Conservation (phyloP, 2,113 vertebrate genomes). For the Plectropomus leopardus region DNA sequence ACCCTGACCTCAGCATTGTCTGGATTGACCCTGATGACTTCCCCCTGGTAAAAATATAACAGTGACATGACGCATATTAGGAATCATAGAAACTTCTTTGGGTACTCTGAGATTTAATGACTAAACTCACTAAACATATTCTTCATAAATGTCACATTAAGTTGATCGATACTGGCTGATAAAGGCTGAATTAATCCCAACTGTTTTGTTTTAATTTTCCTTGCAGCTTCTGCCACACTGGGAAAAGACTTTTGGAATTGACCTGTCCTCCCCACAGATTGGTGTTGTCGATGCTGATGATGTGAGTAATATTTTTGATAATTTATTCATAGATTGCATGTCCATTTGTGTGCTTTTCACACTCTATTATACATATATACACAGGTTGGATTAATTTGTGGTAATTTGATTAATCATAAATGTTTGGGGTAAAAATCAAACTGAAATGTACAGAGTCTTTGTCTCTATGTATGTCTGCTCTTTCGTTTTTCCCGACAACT, state of each 20-base stretch:
- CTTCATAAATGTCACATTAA: neutral
- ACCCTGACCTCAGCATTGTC: conserved; percentile 92
- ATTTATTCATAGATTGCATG: neutral
- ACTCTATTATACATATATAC: neutral
- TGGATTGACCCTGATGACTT: conserved; percentile 98
- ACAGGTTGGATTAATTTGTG: neutral
- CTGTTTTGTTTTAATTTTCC: neutral
- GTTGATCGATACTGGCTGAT: neutral
- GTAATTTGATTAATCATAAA: neutral
- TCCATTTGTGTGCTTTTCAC: neutral
- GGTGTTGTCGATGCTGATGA: conserved; percentile 93
- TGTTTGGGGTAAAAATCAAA: neutral
- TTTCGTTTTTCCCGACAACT: too few relatives aligned
- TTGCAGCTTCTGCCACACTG: conserved; percentile 92
- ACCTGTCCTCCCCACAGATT: conserved; percentile 92
- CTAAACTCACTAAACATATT: neutral
- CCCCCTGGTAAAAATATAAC: conserved; percentile 87
- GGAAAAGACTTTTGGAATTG: conserved; percentile 93
- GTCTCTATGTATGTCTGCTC: too few relatives aligned
- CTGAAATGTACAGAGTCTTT: too few relatives aligned
- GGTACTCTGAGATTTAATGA: neutral
- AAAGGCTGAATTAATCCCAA: neutral
- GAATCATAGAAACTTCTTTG: neutral
- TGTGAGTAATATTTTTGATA: conserved; percentile 81
- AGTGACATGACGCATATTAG: neutral